Evolutionary conservation across 1,140 invertebrate genomes (phyloP).

Genomic region (Zaprionus inermis): DNA sequence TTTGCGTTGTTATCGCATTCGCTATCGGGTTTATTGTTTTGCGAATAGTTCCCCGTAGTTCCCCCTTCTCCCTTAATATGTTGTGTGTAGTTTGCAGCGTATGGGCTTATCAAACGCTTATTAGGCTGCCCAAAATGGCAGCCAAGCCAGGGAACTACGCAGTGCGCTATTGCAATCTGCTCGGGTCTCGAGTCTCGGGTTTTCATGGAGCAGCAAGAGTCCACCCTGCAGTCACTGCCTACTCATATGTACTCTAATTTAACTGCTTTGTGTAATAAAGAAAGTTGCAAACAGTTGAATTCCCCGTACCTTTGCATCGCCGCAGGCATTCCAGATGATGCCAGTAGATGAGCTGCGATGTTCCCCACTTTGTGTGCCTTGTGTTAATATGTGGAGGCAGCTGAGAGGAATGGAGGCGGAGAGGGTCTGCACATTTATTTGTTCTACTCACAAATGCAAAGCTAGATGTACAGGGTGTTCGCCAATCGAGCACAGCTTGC

Average conservation of each 20-base stretch:
- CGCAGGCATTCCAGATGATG: not conserved
- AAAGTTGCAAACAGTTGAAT: not conserved
- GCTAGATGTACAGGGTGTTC: not conserved
- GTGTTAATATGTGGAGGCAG: not conserved
- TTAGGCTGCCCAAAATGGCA: conserved; percentile 2
- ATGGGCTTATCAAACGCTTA: conserved; percentile 29
- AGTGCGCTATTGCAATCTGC: not conserved
- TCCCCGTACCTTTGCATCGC: not conserved
- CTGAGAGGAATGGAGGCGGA: too few relatives aligned
- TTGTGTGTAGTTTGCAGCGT: conserved; percentile 6
- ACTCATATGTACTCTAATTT: not conserved
- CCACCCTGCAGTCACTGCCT: not conserved
- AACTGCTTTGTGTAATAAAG: conserved; percentile 3
- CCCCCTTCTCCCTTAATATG: not conserved
- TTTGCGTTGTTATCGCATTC: conserved; percentile 2
- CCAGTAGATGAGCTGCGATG: too few relatives aligned
- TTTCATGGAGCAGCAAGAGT: not conserved
- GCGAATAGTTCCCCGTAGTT: conserved; percentile 5
- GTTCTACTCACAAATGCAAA: not conserved
- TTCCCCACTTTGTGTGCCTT: not conserved
- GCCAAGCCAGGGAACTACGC: not conserved
- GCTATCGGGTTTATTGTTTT: conserved; percentile 26
- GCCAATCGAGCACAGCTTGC: not conserved
- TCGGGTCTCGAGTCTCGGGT: not conserved
- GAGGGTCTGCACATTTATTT: conserved; percentile 18